Base-by-base conservation (phyloP, 1,140 invertebrate species). In the Micrasema longulum region DNA sequence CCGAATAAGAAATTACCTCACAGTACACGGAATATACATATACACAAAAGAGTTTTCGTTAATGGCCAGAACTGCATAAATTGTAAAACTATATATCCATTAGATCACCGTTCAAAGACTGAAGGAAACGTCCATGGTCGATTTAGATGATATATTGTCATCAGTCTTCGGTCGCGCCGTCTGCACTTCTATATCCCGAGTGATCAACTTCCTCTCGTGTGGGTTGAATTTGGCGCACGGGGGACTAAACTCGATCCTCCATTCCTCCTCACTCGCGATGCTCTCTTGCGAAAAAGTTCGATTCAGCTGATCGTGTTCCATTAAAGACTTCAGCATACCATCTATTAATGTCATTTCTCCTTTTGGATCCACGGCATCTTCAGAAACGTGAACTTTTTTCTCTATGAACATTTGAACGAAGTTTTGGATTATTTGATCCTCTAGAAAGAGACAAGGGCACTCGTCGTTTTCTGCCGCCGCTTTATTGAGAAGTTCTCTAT, bases 181-280 rank as follows among this genome's bases (percentile, higher is more conserved):
- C 36, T 63, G 57, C 0, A 45, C 41, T 38, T 63, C 57, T n/a
- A 31, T 31, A 22, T 63, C 16, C 57, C 20, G 9, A 10, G 36
- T 45, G 4, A n/a, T 14, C n/a, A 10, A 10, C 18, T 10, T 11
- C 57, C 4, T 41, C 36, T 36, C 55, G 22, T 35, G 31, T 6
- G 68, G 57, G 14, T 60, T 22, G 18, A 48, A 69, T 16, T n/a
- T 18, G n/a, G 68, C 68, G 35, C 23, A 60, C 2, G 57, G 55
- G 11, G 68, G 68, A 48, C 38, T 69, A 35, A 62, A 69, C 43
- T 52, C 43, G 3, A 69, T 26, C 4, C 68, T 62, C 68, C 68
- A 69, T 2, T 38, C 50, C 23, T 48, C 47, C 2, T 65, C 63
- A 16, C 43, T 48, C 6, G 14, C 35, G 48, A 45, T 22, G 50